phyloP scores from a whole-genome alignment of 2,113 vertebrate species.

The Tachuris rubrigastra region DNA sequence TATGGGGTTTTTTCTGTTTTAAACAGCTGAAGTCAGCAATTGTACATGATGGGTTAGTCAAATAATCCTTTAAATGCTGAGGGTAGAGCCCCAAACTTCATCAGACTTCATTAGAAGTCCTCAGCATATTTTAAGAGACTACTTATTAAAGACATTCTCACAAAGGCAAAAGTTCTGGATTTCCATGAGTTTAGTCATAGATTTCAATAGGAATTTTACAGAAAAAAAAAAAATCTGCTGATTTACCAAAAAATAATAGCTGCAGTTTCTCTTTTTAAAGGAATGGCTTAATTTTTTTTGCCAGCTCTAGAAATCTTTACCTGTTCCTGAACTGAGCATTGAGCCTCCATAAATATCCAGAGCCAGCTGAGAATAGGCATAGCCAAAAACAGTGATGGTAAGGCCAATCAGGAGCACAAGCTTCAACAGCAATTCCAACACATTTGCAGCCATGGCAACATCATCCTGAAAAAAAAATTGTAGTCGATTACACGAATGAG shows the following conservation, averaged over 20 bases:
- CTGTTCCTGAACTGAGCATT: conserved; percentile 87
- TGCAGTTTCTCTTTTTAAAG: background rate
- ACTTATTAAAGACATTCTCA: background rate
- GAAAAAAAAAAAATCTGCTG: background rate
- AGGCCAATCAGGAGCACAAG: conserved; percentile 90
- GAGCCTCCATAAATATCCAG: conserved; percentile 93
- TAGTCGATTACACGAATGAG: background rate
- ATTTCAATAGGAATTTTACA: background rate
- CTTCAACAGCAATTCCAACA: conserved; percentile 89
- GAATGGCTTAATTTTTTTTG: background rate
- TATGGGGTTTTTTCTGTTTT: background rate
- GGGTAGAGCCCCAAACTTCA: background rate
- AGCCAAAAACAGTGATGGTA: conserved; percentile 90
- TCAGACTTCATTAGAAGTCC: background rate
- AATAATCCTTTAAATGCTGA: background rate
- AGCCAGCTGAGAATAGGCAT: conserved; percentile 90
- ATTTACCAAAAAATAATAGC: background rate
- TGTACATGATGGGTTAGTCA: background rate
- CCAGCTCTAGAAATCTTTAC: conserved; percentile 37
- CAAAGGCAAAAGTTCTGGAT: background rate
- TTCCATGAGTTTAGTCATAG: background rate
- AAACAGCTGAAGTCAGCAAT: background rate
- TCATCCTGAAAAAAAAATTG: conserved; percentile 82
- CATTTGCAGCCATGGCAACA: conserved; percentile 82
- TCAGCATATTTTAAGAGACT: background rate